phyloP scores from a whole-genome alignment of 2,797 vertebrate species.

The Propithecus deckenii region DNA sequence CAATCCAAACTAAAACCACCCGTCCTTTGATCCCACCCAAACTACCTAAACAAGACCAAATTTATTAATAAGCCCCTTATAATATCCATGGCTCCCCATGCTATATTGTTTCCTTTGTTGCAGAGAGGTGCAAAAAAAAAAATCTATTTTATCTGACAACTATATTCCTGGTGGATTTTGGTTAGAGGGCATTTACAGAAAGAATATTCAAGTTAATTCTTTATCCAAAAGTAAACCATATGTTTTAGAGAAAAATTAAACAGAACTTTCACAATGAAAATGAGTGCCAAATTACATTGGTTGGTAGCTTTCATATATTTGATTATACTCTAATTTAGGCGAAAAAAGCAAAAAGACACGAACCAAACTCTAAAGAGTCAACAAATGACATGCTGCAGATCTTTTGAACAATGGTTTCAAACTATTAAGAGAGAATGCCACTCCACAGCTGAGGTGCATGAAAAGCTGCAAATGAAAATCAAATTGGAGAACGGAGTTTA shows the following conservation, averaged over 20 bases:
- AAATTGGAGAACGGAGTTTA: conserved; percentile 54
- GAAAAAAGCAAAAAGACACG: background rate
- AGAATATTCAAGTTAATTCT: background rate
- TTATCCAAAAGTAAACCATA: background rate
- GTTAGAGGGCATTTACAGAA: background rate
- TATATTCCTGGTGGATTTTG: background rate
- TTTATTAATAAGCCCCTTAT: background rate
- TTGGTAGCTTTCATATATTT: background rate
- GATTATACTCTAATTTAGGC: background rate
- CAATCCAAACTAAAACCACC: background rate
- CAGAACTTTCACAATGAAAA: background rate
- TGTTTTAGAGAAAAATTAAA: background rate
- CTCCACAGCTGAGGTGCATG: background rate
- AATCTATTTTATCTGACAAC: background rate
- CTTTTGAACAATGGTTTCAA: conserved; percentile 42
- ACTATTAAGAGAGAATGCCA: conserved; percentile 17
- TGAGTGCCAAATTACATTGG: background rate
- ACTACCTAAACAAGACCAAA: background rate
- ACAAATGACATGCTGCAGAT: background rate
- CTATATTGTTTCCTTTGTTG: background rate
- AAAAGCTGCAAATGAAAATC: conserved; percentile 59
- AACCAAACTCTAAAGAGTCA: background rate
- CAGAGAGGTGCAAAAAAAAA: background rate
- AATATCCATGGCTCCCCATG: background rate
- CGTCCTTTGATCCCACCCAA: background rate